Evolutionary conservation across 2,113 vertebrate species (phyloP), one percentile per base, ranked within the genome.

Genomic region (Heterotis niloticus): DNA sequence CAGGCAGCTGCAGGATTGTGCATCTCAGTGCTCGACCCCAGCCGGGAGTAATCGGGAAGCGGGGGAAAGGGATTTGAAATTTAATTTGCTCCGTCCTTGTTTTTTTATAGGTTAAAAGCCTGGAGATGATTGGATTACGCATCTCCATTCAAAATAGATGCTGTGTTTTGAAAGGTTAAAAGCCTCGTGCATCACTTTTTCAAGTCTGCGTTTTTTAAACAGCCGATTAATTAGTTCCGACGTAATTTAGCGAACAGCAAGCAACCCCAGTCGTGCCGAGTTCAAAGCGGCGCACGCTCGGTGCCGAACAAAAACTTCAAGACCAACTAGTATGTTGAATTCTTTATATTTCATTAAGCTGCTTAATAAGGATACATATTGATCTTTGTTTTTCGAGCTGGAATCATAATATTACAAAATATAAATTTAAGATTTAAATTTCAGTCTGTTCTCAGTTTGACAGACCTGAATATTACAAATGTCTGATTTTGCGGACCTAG

Each of bases 21-120:
- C 82, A 81, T 86, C 81, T 51, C 17, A 68, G 75, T 76, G 80
- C 67, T 83, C 82, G 82, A 88, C 20, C 75, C 26, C 75, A 75
- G 82, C 84, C 79, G 68, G 59, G 23, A 68, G 69, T 7, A 56
- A 66, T 67, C 78, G 80, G 68, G 59, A 20, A 68, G 69, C 7
- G 56, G 68, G 70, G 79, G 80, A 72, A 64, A n/a, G 18, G 64
- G 23, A 54, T 54, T 26, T 68, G 28, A 88, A 89, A 88, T 88
- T 78, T 52, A 84, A 87, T 91, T 88, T 80, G 76, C 81, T 29
- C 59, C 87, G 88, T 83, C 84, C 86, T 90, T 88, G 85, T 82
- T 90, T 83, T 75, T 29, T 81, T 87, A 84, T 88, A 90, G 83
- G 87, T 89, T 88, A 87, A 88, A 87, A 91, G 87, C 87, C 87